Evolutionary conservation across 2,797 vertebrate species (phyloP).

Genomic region (Siniperca undulata): DNA sequence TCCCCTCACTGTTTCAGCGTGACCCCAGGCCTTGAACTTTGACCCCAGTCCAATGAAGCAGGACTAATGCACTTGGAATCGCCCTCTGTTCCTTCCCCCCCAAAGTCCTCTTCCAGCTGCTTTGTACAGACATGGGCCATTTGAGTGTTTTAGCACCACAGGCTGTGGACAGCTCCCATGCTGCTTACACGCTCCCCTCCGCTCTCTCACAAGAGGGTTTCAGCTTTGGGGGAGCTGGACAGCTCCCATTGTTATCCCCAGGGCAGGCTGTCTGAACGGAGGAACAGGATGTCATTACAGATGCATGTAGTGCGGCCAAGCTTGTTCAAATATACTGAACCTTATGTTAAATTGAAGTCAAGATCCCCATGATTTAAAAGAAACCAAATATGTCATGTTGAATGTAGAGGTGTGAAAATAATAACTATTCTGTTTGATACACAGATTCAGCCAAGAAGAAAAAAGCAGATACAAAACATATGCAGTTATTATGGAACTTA

Average conservation of each 20-base stretch:
- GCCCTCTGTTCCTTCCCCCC: neutral
- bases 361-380: neutral
- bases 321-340: conserved; percentile 3
- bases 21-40: conserved; percentile 52
- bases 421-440: no score
- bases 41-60: conserved; percentile 63
- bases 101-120: conserved; percentile 41
- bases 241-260: conserved; percentile 36
- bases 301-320: conserved; percentile 11
- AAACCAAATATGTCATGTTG: neutral
- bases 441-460: neutral
- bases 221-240: conserved; percentile 39
- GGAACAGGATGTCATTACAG: neutral
- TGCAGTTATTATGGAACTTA: neutral
- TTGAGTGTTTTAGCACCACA: conserved; percentile 64
- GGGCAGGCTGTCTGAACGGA: conserved; percentile 7
- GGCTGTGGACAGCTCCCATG: conserved; percentile 66
- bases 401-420: neutral
- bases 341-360: neutral
- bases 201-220: conserved; percentile 36
- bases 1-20: conserved; percentile 28
- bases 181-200: conserved; percentile 31
- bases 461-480: neutral
- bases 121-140: conserved; percentile 25
- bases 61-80: conserved; percentile 64